Evolutionary conservation across 2,797 vertebrate species (phyloP).

Genomic region (Takifugu ocellatus): DNA sequence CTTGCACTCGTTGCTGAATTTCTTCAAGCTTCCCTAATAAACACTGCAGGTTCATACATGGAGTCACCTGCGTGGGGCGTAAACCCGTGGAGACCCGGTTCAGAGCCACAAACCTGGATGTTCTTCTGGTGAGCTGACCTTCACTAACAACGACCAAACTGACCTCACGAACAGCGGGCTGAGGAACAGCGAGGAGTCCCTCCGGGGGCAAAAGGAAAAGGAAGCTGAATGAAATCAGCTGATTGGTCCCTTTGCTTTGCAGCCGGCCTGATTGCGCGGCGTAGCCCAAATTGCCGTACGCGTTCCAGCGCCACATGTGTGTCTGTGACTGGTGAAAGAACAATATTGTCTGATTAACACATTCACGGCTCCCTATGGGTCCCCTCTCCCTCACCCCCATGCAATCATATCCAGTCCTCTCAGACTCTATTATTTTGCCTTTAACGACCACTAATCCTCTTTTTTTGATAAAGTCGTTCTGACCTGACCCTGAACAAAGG

Average conservation of each 20-base stretch:
- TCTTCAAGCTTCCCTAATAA: too few species aligned
- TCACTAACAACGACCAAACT: not conserved
- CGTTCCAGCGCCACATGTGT: not conserved
- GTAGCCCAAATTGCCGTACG: constrained; percentile 16
- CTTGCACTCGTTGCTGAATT: too few species aligned
- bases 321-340: constrained; percentile 21
- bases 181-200: too few species aligned
- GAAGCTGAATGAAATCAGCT: not conserved
- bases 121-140: too few species aligned
- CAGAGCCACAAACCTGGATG: too few species aligned
- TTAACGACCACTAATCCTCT: constrained; percentile 39
- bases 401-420: constrained; percentile 41
- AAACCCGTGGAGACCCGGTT: too few species aligned
- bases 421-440: constrained; percentile 38
- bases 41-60: too few species aligned
- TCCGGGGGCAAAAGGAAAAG: too few species aligned
- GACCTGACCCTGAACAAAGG: constrained; percentile 2
- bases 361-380: constrained; percentile 25
- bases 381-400: constrained; percentile 23
- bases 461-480: constrained; percentile 37
- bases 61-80: too few species aligned
- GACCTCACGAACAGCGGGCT: not conserved
- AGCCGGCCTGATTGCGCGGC: constrained; percentile 1
- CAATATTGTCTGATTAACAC: constrained; percentile 59
- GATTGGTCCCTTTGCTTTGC: constrained; percentile 10